Percentiles rank a stretch among this genome's conserved stretches.
phyloP scores from a whole-genome alignment of 2,113 vertebrate genomes.

The Accipiter virgatus region DNA sequence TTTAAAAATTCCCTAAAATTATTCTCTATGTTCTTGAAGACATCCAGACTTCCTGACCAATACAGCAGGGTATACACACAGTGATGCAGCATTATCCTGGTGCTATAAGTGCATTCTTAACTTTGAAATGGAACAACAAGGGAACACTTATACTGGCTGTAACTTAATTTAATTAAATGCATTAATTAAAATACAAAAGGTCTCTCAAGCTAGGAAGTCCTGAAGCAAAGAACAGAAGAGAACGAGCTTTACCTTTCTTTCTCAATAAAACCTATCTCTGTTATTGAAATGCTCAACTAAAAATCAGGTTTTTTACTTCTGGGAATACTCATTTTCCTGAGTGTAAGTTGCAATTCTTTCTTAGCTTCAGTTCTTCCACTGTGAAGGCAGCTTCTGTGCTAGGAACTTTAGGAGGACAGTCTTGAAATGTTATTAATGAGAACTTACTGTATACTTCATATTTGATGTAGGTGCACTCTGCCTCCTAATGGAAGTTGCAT shows the following conservation, averaged over 20 bases:
- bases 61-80: not conserved
- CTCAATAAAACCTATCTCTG: not conserved
- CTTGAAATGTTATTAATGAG: slow-evolving; percentile 61
- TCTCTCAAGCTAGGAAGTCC: not conserved
- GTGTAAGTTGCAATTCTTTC: not conserved
- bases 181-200: not conserved
- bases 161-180: not conserved
- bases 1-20: not conserved
- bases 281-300: not conserved
- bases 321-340: not conserved
- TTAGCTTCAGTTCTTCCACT: not conserved
- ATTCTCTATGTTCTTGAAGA: not conserved
- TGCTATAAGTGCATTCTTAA: not conserved
- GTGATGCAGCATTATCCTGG: not conserved
- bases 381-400: slow-evolving; percentile 7
- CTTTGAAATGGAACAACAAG: not conserved
- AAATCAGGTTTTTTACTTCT: not conserved
- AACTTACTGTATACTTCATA: slow-evolving; percentile 6
- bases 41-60: not conserved
- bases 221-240: not conserved
- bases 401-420: slow-evolving; percentile 23
- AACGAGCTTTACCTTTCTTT: not conserved
- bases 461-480: slow-evolving; percentile 58
- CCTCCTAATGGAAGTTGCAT: slow-evolving; percentile 65
- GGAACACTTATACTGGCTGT: not conserved